Conservation (phyloP, 1,140 invertebrate genomes). For the Drosophila nannoptera region DNA sequence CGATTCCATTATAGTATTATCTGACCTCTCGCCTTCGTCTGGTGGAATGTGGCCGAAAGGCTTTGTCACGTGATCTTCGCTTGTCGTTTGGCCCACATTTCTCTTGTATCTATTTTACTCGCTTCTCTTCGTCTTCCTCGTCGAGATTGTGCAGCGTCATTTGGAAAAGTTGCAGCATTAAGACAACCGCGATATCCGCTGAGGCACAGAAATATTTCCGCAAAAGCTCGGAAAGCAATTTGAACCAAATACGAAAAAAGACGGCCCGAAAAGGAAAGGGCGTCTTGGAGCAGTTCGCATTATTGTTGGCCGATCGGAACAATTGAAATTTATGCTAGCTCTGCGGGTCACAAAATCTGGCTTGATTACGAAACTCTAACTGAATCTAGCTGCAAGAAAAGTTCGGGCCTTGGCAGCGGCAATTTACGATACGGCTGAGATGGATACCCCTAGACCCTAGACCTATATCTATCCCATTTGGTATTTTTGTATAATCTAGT, state of each 20-base stretch:
- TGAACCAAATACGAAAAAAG: background rate
- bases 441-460: too few relatives aligned
- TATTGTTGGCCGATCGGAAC: slow-evolving; percentile 1
- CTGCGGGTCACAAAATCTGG: too few relatives aligned
- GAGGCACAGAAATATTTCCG: slow-evolving; percentile 11
- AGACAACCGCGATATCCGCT: slow-evolving; percentile 39
- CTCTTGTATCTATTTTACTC: slow-evolving; percentile 4
- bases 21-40: too few relatives aligned
- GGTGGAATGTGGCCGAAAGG: slow-evolving; percentile 16
- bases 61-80: slow-evolving; percentile 30
- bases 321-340: too few relatives aligned
- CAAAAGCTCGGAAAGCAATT: slow-evolving; percentile 9
- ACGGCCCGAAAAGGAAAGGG: slow-evolving; percentile 11
- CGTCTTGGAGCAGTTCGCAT: background rate
- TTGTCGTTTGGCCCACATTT: slow-evolving; percentile 28
- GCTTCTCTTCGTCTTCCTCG: slow-evolving; percentile 9
- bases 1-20: too few relatives aligned
- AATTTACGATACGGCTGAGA: too few relatives aligned
- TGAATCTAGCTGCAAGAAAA: too few relatives aligned
- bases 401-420: too few relatives aligned
- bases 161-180: slow-evolving; percentile 52
- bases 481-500: too few relatives aligned
- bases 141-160: slow-evolving; percentile 48
- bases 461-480: too few relatives aligned
- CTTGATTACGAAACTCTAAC: too few relatives aligned